A percentile compares a stretch with the other conserved stretches of the same genome.
Evolutionary conservation across 2,797 vertebrate genomes (phyloP).

Genomic region (Rhinogobio ventralis): DNA sequence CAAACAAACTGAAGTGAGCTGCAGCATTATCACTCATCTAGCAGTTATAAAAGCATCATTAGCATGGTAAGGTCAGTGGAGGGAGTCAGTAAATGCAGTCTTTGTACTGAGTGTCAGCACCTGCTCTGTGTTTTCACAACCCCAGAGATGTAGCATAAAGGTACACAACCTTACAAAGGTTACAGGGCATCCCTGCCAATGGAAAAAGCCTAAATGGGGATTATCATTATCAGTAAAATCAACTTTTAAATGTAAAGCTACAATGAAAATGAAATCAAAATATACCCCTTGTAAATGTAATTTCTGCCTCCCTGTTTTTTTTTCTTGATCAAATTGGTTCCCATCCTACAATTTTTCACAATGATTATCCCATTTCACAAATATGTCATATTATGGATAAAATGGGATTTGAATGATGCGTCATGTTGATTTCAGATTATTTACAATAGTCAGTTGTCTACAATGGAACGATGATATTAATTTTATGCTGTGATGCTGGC

Average conservation of each 20-base stretch:
- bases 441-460: not conserved
- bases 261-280: not conserved
- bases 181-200: not conserved
- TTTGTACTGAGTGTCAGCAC: conserved; percentile 70
- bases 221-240: not conserved
- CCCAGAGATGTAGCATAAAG: conserved; percentile 27
- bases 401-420: not conserved
- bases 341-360: not conserved
- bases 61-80: conserved; percentile 82
- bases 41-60: conserved; percentile 75
- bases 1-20: conserved; percentile 43
- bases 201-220: conserved; percentile 10
- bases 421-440: not conserved
- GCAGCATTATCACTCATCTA: conserved; percentile 43
- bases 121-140: conserved; percentile 71
- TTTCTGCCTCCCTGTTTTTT: not conserved
- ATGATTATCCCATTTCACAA: not conserved
- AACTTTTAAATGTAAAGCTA: not conserved
- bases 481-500: not conserved
- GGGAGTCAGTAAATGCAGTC: conserved; percentile 79
- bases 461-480: not conserved
- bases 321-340: not conserved
- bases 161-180: conserved; percentile 2
- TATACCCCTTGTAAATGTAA: not conserved
- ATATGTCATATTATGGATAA: not conserved